phyloP scores from a whole-genome alignment of 1,140 invertebrate genomes.

The Drosophila guanche region DNA sequence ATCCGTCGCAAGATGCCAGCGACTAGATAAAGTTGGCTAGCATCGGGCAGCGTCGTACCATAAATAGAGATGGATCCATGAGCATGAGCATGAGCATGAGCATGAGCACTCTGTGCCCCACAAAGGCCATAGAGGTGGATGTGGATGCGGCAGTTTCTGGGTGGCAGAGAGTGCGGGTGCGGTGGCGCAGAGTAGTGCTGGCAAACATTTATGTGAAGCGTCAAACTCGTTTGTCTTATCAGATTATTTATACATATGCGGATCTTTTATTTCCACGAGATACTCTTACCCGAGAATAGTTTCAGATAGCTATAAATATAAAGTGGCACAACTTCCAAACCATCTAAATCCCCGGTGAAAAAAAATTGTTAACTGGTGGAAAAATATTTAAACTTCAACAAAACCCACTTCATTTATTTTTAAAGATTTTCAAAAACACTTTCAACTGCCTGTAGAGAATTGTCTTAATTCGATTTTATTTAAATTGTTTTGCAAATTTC shows the following conservation, averaged over 20 bases:
- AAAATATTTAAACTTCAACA: no score
- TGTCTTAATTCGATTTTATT: no score
- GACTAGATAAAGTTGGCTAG: slow-evolving; percentile 66
- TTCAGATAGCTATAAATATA: no score
- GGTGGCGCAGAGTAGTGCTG: slow-evolving; percentile 39
- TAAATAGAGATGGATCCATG: slow-evolving; percentile 62
- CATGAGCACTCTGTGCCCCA: slow-evolving; percentile 28
- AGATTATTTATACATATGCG: slow-evolving; percentile 71
- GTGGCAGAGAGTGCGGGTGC: not conserved
- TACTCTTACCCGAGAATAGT: slow-evolving; percentile 24
- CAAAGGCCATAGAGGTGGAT: slow-evolving; percentile 28
- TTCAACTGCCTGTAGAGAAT: no score
- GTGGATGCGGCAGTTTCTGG: not conserved
- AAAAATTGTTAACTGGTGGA: no score
- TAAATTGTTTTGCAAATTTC: no score
- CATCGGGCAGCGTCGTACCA: slow-evolving; percentile 48
- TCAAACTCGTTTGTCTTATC: slow-evolving; percentile 82
- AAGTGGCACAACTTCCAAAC: no score
- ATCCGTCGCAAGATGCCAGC: slow-evolving; percentile 67
- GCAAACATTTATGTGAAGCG: slow-evolving; percentile 81
- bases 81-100: not conserved
- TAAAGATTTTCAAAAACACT: no score
- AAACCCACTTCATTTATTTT: no score
- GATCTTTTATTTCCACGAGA: slow-evolving; percentile 29
- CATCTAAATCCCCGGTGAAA: no score